Conservation (phyloP, 1,140 invertebrate species). For the Heterodera schachtii region DNA sequence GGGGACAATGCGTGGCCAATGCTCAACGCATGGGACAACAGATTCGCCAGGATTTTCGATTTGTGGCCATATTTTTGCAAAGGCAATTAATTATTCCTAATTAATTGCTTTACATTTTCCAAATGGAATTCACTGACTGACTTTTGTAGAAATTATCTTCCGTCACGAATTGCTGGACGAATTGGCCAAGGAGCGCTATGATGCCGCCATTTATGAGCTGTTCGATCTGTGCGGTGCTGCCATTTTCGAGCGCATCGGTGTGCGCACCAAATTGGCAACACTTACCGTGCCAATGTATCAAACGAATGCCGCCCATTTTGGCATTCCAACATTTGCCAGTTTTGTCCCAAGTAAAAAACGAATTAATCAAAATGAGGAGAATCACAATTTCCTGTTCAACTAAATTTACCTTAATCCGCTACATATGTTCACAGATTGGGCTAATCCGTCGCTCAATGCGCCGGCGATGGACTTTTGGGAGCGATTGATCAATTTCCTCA, state of each 20-base stretch:
- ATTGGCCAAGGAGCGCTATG: conserved; percentile 22
- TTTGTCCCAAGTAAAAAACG: conserved; percentile 32
- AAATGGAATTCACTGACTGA: not conserved
- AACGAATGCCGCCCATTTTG: conserved; percentile 25
- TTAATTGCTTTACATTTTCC: too few relatives aligned
- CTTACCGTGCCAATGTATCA: conserved; percentile 29
- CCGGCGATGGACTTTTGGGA: conserved; percentile 21
- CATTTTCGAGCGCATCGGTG: conserved; percentile 30
- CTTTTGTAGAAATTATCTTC: not conserved
- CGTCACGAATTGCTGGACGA: not conserved
- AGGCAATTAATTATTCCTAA: not conserved
- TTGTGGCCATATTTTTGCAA: not conserved
- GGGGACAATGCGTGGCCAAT: not conserved
- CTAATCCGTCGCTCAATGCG: not conserved
- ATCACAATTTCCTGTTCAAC: not conserved
- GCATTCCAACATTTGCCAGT: conserved; percentile 29
- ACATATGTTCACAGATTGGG: not conserved
- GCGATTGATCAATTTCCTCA: conserved; percentile 32
- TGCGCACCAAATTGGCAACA: conserved; percentile 29
- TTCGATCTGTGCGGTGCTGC: conserved; percentile 27
- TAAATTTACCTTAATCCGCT: not conserved
- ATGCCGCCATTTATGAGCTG: conserved; percentile 32
- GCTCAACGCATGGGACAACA: not conserved
- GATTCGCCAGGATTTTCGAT: not conserved
- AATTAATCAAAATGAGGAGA: not conserved